Evolutionary conservation across 1,140 invertebrate species (phyloP), one percentile per base, ranked within the genome.

Genomic region (Homalodisca vitripennis): DNA sequence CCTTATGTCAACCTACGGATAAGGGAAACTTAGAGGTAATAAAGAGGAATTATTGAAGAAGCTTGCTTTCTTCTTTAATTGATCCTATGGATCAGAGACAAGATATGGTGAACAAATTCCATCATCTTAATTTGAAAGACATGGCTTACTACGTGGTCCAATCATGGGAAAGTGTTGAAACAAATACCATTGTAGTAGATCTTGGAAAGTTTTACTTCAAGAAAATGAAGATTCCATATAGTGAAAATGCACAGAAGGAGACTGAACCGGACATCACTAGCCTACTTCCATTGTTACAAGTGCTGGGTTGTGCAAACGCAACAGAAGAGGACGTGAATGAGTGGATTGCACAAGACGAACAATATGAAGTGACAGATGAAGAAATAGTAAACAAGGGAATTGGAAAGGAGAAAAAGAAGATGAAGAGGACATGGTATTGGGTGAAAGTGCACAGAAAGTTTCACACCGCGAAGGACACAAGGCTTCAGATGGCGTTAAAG

Each of bases 1-100:
- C 69, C 27, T 10, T 70, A 30, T 70, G 27, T 65, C 30, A 72
- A 60, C 71, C 62, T 10, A 66, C 67, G 68, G 63, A 74, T 60
- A 53, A 71, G 31, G 68, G 65, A n/a, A 64, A 55, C 53, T 70
- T 14, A 30, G 69, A 66, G 64, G 10, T 20, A 60, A 24, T 73
- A 29, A 73, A 73, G 34, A 71, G 53, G 22, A 63, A 63, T 24
- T 69, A 70, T 62, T 26, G 57, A 10, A 22, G 10, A n/a, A 55
- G 20, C 17, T 10, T 55, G 24, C 24, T 55, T 20, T 55, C 51
- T 6, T 55, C 51, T 27, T 3, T 24, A 55, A n/a, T 55, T 10
- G 51, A 55, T 20, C 6, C 17, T 20, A 55, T 55, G 17, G 51
- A 55, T 10, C 17, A 55, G 6, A 20, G 51, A 26, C 10, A 55